These are phyloP conservation scores for Mus pahari DNA, from an alignment of 2,113 vertebrate species.

Conservation along the genomic window DNA sequence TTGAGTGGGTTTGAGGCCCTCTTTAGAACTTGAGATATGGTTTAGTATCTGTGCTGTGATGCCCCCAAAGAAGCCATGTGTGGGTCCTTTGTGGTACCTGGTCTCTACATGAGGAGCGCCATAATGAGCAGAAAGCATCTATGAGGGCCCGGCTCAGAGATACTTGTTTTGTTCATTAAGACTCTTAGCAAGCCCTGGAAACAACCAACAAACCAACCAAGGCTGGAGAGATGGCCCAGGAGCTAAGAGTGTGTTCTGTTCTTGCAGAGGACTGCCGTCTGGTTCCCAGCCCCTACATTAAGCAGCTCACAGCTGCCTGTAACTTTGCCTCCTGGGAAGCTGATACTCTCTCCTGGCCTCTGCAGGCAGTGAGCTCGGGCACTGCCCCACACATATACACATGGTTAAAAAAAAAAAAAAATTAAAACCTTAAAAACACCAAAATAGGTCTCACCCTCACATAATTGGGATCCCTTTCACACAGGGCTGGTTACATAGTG, in stretches of 20 bases:
- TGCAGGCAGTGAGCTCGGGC: background rate
- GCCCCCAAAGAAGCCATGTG: background rate
- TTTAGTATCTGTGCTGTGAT: background rate
- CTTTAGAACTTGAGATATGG: conserved; percentile 23
- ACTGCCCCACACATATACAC: background rate
- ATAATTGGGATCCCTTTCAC: background rate
- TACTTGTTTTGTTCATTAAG: background rate
- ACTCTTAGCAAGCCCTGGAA: background rate
- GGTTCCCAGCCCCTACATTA: background rate
- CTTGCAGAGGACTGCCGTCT: too few relatives aligned
- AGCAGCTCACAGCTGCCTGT: background rate
- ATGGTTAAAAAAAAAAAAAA: background rate
- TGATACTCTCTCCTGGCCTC: background rate
- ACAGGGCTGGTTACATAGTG: background rate
- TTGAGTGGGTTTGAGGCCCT: background rate
- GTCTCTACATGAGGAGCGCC: background rate
- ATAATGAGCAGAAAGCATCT: background rate
- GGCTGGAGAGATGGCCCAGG: background rate
- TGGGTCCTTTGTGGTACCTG: background rate
- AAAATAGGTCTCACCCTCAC: background rate
- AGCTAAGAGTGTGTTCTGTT: background rate
- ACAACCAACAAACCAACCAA: background rate
- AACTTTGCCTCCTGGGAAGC: background rate
- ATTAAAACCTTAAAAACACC: background rate
- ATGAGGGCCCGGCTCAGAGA: background rate